A percentile compares a stretch with the other conserved stretches of the same genome.
Conservation (phyloP, 2,797 vertebrate species). For the Sebastes baramenuke region DNA sequence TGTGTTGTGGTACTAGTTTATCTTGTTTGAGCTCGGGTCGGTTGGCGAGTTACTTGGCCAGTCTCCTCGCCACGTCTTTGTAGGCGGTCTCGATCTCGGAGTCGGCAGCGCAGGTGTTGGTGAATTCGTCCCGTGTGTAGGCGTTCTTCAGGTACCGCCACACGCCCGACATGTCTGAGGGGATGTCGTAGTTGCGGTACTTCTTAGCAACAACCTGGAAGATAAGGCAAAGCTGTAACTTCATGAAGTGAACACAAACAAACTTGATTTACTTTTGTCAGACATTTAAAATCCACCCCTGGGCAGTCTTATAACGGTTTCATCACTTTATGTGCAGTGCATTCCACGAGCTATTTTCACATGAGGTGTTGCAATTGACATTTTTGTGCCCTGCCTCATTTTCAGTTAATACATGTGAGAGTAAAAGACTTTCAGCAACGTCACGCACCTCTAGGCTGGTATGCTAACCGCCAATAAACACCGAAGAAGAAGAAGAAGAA, state of each 20-base stretch:
- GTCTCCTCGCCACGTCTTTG: constrained; percentile 90
- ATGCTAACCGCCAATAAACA: too few relatives aligned
- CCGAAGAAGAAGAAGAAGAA: neutral
- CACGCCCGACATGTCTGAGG: constrained; percentile 88
- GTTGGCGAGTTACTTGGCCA: constrained; percentile 82
- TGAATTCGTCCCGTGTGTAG: constrained; percentile 91
- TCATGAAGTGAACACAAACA: neutral
- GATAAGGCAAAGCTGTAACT: neutral
- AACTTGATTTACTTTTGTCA: neutral
- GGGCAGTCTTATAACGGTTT: neutral
- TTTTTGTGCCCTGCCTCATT: neutral
- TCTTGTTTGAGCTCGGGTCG: neutral
- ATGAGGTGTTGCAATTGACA: neutral
- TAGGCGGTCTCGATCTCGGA: constrained; percentile 94
- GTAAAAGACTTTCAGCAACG: neutral
- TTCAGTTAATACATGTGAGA: neutral
- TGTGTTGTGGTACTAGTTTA: constrained; percentile 7
- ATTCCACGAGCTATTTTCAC: neutral
- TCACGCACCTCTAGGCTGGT: too few relatives aligned
- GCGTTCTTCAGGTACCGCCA: constrained; percentile 94
- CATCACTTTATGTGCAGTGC: neutral
- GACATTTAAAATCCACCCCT: neutral
- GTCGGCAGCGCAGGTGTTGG: constrained; percentile 94
- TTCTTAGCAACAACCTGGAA: constrained; percentile 93
- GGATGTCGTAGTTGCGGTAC: constrained; percentile 95